Evolutionary conservation across 2,113 vertebrate genomes (phyloP).

Genomic region (Egretta garzetta): DNA sequence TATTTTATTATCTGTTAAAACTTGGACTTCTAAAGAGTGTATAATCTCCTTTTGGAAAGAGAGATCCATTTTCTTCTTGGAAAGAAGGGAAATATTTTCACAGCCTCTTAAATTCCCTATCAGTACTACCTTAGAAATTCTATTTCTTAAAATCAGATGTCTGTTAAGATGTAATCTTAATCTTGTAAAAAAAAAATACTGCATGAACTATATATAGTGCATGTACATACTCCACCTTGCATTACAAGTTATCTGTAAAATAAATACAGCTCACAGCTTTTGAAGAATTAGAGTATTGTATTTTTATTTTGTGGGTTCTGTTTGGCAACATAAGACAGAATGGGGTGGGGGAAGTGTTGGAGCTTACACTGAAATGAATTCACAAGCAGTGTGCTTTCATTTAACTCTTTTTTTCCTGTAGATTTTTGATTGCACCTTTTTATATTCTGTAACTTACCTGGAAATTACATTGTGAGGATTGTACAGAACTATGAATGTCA

Average conservation of each 20-base stretch:
- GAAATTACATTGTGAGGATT: neutral
- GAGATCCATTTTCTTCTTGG: neutral
- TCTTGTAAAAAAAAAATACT: neutral
- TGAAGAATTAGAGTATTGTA: neutral
- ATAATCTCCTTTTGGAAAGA: neutral
- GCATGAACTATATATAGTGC: neutral
- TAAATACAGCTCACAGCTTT: neutral
- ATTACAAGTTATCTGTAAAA: neutral
- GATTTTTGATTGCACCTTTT: neutral
- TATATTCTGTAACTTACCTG: neutral
- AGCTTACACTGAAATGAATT: neutral
- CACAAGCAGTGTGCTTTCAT: neutral
- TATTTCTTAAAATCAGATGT: neutral
- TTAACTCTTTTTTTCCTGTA: neutral
- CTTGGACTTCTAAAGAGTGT: neutral
- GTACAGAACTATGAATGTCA: neutral
- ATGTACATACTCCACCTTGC: accelerated
- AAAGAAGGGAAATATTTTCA: neutral
- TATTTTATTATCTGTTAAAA: neutral
- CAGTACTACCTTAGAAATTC: too few relatives aligned
- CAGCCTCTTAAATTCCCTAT: neutral
- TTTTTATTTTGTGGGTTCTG: neutral
- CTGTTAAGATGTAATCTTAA: neutral
- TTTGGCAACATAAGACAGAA: neutral
- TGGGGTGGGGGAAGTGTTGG: neutral